Base-by-base conservation (phyloP, 1,140 invertebrate species). In the Tetranychus urticae region DNA sequence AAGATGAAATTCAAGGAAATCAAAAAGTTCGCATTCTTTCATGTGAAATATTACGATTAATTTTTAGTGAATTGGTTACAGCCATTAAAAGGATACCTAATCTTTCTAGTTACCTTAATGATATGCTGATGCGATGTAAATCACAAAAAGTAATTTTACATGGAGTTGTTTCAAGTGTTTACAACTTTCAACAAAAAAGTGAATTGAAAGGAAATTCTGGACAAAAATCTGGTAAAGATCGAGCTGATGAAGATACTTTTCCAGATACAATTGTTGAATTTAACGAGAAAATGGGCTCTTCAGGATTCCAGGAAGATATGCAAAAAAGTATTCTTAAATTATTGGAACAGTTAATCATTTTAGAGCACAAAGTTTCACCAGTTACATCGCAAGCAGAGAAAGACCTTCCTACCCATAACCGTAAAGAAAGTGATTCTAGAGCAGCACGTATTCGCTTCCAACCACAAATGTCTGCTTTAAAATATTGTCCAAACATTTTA, bases 61-160 rank as follows among this genome's bases (percentile, higher is more conserved):
- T 66, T 23, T 66, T 66, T 48, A 42, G 33, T 45, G n/a, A 63
- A 36, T 47, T 65, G 23, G 23, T 58, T 33, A 61, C 14, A 57
- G 55, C 63, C 8, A 64, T 64, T 35, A 64, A 64, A 45, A 23
- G 57, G 10, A 23, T 35, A 14, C 63, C 45, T 67, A 85, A 82
- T 37, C 82, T 90, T 68, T 81, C 84, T 34, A 82, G 79, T 62
- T 91, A 88, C 70, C 81, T 92, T 42, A 80, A 80, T 58, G 85
- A 89, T 72, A 72, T 90, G 61, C 72, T 92, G 63, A 77, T 78
- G 1, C 80, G 85, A 62, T 86, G 85, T 68, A 89, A 89, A 73
- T 77, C 91, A 35, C 88, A 91, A 72, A 88, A 89, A 70, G 82
- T 86, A n/a, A 75, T 87, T 36, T 75, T 92, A 45, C 85, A 88